Evolutionary conservation across 2,113 vertebrate species (phyloP), one percentile per base, ranked within the genome.

Genomic region (Osmerus mordax): DNA sequence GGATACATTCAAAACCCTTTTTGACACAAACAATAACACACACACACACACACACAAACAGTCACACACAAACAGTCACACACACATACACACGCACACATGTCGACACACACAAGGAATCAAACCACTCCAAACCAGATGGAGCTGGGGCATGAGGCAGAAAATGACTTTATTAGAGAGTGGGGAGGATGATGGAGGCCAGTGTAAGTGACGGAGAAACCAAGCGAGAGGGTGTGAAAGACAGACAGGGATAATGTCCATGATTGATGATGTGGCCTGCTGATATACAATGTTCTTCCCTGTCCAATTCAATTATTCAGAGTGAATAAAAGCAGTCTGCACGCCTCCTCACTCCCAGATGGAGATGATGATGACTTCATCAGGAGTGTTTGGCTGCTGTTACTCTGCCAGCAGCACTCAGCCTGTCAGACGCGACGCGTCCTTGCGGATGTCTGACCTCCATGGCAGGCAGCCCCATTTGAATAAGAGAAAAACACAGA

Each of bases 321-420:
- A 59, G 67, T 3, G 69, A 79, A 81, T 82, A 78, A 83, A 84
- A 75, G 78, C 55, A 70, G 78, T 60, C 71, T 69, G 72, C 13
- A 12, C 67, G 78, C 74, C 76, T 64, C 59, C 21, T 62, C 66
- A 15, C 71, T 82, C 81, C 63, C 72, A 25, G 18, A 76, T 73
- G 75, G 73, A 65, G 74, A 81, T 78, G 86, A 86, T 82, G 85
- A 86, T 82, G 86, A 88, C 87, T 87, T 87, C 79, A 87, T 88
- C 84, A 82, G 47, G 59, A 28, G 71, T 15, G 36, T 19, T 56
- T 19, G 58, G 69, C 23, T n/a, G 32, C 52, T 67, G 25, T 66
- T 25, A 74, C 67, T 67, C n/a, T 65, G 74, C 72, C 71, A 71
- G 78, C 14, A n/a, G 18, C 15, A 25, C 25, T 62, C 14, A 65